Percentiles rank a stretch among this genome's conserved stretches.
Conservation (phyloP, 2,797 vertebrate genomes). For the Tiaroga cobitis region DNA sequence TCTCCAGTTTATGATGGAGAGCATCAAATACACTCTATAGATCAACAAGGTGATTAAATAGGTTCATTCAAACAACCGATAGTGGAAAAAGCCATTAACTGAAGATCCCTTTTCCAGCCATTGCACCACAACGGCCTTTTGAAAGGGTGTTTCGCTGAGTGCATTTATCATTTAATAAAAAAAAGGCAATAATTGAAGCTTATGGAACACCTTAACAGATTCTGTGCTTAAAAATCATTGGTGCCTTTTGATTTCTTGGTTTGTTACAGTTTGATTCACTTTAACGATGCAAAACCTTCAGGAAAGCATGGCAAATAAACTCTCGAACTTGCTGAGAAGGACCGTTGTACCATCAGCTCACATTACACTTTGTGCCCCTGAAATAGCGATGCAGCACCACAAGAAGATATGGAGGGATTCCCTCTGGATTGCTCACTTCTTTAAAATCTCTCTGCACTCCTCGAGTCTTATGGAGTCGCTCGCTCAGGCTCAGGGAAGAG, state of each 20-base stretch:
- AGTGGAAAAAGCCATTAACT: conserved; percentile 55
- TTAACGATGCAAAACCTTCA: neutral
- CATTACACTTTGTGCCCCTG: neutral
- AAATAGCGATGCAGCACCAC: conserved; percentile 9
- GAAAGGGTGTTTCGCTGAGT: conserved; percentile 48
- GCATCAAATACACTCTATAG: conserved; percentile 60
- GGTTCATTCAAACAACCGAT: conserved; percentile 55
- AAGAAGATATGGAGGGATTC: conserved; percentile 3
- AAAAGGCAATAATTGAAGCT: conserved; percentile 31
- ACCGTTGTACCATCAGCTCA: neutral
- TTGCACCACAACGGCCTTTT: conserved; percentile 55
- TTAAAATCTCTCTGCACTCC: conserved; percentile 41
- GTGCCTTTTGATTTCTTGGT: neutral
- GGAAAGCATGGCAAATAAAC: conserved; percentile 2
- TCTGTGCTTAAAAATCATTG: neutral
- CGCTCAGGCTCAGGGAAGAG: conserved; percentile 71
- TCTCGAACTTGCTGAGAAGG: neutral
- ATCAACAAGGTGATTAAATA: conserved; percentile 60
- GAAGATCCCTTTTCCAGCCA: conserved; percentile 52
- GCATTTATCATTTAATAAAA: conserved; percentile 27
- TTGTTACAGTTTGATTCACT: conserved; percentile 6
- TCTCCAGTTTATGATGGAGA: conserved; percentile 61
- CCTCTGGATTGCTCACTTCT: conserved; percentile 2
- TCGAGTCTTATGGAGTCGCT: conserved; percentile 62
- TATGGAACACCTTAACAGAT: conserved; percentile 11